Base-by-base conservation (phyloP, 2,888 invertebrate species). In the Eretmocerus hayati region DNA sequence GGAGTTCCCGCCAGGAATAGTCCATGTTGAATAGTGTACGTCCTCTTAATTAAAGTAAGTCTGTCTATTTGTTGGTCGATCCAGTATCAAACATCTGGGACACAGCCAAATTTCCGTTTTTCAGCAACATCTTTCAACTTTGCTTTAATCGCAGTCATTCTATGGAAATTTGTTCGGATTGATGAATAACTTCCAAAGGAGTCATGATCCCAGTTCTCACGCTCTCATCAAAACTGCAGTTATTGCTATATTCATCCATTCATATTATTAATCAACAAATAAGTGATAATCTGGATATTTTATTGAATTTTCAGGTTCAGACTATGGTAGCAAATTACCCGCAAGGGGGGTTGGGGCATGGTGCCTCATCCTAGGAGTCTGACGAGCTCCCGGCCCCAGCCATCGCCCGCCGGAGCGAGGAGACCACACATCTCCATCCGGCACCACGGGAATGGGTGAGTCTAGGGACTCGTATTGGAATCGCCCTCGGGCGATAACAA, bases 111-210 rank as follows among this genome's bases (percentile, higher is more conserved):
- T n/a, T n/a, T n/a, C 36, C n/a, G n/a, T 38, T 49, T 63, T 64
- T 20, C 59, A 71, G 70, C 81, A 83, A 64, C 87, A 87, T 75
- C 83, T 92, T 55, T 80, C 81, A 58, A 76, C 79, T 48, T 93
- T 92, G 75, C 74, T 91, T 61, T 82, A 83, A 62, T 92, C 92
- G 44, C 86, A 90, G 66, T 72, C 92, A 49, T 93, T 89, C 75
- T 87, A 85, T 67, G 90, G 89, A 70, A 92, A 90, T 72, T 75
- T 93, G 42, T 86, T 90, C 48, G 94, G 94, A 73, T 78, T 94
- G 67, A 84, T 90, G 59, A 84, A 83, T 67, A 84, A 86, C 30
- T 81, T 84, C 48, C 82, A 85, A 62, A 78, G 62, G 48, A 69
- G 66, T 56, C 63, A 69, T 32, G 68, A 65, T 56, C 57, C 66